Percentiles rank a stretch among this genome's conserved stretches.
These are phyloP conservation scores for Labia minor DNA, from an alignment of 2,888 invertebrate species.

Conservation along the genomic window DNA sequence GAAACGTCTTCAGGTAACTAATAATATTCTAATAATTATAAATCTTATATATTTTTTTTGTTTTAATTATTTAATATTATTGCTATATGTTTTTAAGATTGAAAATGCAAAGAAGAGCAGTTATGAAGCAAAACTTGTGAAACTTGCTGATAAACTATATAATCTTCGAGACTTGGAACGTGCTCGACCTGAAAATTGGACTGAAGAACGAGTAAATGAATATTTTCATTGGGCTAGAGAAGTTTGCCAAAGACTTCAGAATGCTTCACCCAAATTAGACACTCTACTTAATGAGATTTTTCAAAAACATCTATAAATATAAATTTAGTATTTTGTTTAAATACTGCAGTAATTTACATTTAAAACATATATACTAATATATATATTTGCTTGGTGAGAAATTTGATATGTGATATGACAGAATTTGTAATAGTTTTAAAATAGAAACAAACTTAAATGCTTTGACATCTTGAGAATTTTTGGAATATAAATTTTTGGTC, in stretches of 20 bases:
- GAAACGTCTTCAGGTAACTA: slow-evolving; percentile 45
- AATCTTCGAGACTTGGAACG: slow-evolving; percentile 60
- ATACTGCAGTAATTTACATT: no score
- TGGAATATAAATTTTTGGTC: no score
- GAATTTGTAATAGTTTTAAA: no score
- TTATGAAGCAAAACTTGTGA: slow-evolving; percentile 58
- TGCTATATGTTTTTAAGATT: slow-evolving; percentile 39
- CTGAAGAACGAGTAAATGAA: slow-evolving; percentile 42
- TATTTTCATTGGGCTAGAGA: slow-evolving; percentile 61
- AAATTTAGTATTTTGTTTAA: no score
- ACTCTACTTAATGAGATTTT: slow-evolving; percentile 44
- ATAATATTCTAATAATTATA: neutral
- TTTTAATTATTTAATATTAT: slow-evolving; percentile 14
- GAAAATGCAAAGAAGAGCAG: slow-evolving; percentile 45
- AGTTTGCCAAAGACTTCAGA: slow-evolving; percentile 53
- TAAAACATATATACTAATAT: no score
- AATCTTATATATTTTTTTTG: neutral
- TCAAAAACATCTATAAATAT: slow-evolving; percentile 26
- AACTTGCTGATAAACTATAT: slow-evolving; percentile 71
- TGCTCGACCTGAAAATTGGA: slow-evolving; percentile 49
- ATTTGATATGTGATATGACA: no score
- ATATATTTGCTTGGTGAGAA: no score
- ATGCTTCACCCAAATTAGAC: slow-evolving; percentile 50
- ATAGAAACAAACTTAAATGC: no score
- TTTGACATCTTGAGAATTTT: no score